Percentiles rank a stretch among this genome's conserved stretches.
These are phyloP conservation scores for Aspidiotus destructor DNA, from an alignment of 2,888 invertebrate genomes.

Conservation along the genomic window DNA sequence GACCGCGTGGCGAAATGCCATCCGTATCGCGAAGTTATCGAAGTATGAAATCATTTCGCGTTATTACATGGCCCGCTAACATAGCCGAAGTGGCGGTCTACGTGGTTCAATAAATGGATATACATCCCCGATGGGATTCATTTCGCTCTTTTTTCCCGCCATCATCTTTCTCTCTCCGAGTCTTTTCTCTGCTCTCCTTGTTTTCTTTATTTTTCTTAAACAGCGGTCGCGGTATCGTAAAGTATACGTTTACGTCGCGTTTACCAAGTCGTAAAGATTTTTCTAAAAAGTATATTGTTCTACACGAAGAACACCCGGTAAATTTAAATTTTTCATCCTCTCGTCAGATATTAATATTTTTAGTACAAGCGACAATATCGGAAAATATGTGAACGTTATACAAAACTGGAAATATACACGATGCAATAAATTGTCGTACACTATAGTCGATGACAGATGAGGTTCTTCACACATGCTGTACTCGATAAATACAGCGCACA, in stretches of 20 bases:
- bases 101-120: conserved; percentile 4
- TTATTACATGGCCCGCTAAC: not conserved
- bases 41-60: conserved; percentile 1
- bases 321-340: not conserved
- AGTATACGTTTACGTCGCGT: conserved; percentile 2
- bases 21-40: conserved; percentile 2
- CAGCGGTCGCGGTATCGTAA: not conserved
- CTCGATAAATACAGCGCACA: no score
- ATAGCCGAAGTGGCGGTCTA: not conserved
- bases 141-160: not conserved
- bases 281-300: not conserved
- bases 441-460: no score
- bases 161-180: not conserved
- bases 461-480: no score
- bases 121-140: conserved; percentile 1
- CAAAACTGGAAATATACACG: not conserved
- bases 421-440: no score
- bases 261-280: conserved; percentile 4
- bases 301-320: not conserved
- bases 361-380: not conserved
- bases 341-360: conserved; percentile 2
- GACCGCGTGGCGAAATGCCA: not conserved
- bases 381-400: not conserved
- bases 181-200: no score
- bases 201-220: not conserved